Percentiles rank a stretch among this genome's conserved stretches.
phyloP scores from a whole-genome alignment of 1,140 invertebrate species.

The Phymastichus coffea region DNA sequence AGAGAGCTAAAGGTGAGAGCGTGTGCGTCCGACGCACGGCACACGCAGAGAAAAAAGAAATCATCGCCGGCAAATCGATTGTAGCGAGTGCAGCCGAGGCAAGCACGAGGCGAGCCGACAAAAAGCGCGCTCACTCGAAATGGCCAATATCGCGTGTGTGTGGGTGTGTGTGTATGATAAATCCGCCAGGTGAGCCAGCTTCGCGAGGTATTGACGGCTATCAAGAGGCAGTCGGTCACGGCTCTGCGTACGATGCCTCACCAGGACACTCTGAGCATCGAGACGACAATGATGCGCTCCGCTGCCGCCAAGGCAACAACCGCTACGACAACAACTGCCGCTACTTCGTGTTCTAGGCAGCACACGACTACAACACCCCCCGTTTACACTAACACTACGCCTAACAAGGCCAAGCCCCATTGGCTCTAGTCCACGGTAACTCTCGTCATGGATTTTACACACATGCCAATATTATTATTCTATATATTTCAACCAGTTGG shows the following conservation, averaged over 20 bases:
- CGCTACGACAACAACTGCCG: slow-evolving; percentile 25
- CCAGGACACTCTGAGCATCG: slow-evolving; percentile 53
- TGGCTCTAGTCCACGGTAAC: slow-evolving; percentile 58
- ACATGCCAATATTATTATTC: too few species aligned
- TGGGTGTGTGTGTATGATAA: background rate
- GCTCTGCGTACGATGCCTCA: slow-evolving; percentile 48
- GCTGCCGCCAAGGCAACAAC: background rate
- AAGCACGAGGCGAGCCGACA: too few species aligned
- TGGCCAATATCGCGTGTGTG: background rate
- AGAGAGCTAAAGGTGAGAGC: too few species aligned
- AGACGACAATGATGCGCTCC: slow-evolving; percentile 50
- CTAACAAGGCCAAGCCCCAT: slow-evolving; percentile 54
- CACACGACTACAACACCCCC: slow-evolving; percentile 57
- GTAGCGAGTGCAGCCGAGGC: too few species aligned
- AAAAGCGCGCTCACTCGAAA: too few species aligned
- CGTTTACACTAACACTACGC: slow-evolving; percentile 57
- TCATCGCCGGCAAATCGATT: too few species aligned
- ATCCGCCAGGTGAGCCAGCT: slow-evolving; percentile 56
- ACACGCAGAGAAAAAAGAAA: too few species aligned
- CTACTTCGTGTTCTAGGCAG: slow-evolving; percentile 56
- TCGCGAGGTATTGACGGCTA: slow-evolving; percentile 54
- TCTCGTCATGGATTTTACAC: slow-evolving; percentile 57
- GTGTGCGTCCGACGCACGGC: too few species aligned
- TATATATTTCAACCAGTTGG: too few species aligned
- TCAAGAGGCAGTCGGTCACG: slow-evolving; percentile 52